These are phyloP conservation scores for Pseudocheirus occidentalis DNA, from an alignment of 2,797 vertebrate genomes.

Conservation along the genomic window DNA sequence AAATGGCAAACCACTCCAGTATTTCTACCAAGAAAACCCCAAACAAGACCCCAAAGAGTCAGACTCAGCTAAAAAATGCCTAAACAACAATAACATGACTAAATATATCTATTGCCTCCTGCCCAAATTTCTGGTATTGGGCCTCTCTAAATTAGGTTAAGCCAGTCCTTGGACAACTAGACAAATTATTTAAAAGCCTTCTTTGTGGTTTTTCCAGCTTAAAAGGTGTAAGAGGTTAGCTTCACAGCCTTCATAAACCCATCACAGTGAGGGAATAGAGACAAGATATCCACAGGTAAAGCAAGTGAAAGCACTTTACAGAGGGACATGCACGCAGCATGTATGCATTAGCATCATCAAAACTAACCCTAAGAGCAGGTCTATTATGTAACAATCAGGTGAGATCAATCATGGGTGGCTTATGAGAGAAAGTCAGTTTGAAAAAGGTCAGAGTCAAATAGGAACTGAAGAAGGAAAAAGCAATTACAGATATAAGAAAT, in stretches of 20 bases:
- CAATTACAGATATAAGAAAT: neutral
- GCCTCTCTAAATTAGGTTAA: neutral
- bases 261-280: neutral
- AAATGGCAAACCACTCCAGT: neutral
- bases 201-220: neutral
- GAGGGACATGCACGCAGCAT: neutral
- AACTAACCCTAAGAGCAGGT: neutral
- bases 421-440: neutral
- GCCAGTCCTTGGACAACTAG: neutral
- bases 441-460: fast-evolving
- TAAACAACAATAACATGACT: neutral
- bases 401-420: neutral
- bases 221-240: neutral
- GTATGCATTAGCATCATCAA: neutral
- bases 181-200: neutral
- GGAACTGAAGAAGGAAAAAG: neutral
- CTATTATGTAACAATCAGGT: neutral
- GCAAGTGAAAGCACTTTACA: neutral
- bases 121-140: neutral
- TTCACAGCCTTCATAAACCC: neutral
- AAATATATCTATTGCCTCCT: neutral
- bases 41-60: neutral
- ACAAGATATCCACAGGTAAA: neutral
- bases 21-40: neutral
- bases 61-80: neutral